Evolutionary conservation across 2,888 invertebrate genomes (phyloP), one percentile per base, ranked within the genome.

Genomic region (Platypus cylindrus): DNA sequence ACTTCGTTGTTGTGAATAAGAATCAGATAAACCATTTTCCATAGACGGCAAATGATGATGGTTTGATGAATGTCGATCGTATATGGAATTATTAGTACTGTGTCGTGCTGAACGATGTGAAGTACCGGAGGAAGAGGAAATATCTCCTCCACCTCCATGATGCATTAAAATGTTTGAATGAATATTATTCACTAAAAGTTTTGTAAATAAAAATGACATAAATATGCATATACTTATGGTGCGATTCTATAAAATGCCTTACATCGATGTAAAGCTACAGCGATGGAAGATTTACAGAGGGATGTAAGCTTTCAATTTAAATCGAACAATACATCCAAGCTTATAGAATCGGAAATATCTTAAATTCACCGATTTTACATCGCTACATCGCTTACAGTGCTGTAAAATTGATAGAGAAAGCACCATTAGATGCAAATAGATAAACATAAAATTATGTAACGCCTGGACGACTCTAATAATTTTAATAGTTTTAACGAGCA

Each of bases 1-100:
- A 33, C 46, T 43, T 13, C 50, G 37, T 27, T 49, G 48, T 16
- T 45, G 41, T 3, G 46, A 35, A 29, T 50, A 50, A 2, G 44
- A 33, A 11, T 67, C 68, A 3, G 66, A 61, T 12, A 67, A 65
- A 43, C 69, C 49, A 11, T 69, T 69, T 44, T 70, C 69, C 48
- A 69, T 69, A 38, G 68, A 48, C 3, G 52, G 48, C n/a, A 41
- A 37, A 28, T 48, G 45, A 28, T 49, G 48, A 4, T 48, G 36
- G 25, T 50, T 37, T 16, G 47, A 45, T 12, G 50, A 46, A 41
- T 57, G 55, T 36, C 48, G 50, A 13, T 54, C 48, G 25, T 49
- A 51, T 20, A 46, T 46, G n/a, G 48, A 44, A 12, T 48, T 45
- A 4, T 50, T 48, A n/a, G n/a, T n/a, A 27, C 49, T 48, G 32